Evolutionary conservation across 2,113 vertebrate species (phyloP).

Genomic region (Apeltes quadracus): DNA sequence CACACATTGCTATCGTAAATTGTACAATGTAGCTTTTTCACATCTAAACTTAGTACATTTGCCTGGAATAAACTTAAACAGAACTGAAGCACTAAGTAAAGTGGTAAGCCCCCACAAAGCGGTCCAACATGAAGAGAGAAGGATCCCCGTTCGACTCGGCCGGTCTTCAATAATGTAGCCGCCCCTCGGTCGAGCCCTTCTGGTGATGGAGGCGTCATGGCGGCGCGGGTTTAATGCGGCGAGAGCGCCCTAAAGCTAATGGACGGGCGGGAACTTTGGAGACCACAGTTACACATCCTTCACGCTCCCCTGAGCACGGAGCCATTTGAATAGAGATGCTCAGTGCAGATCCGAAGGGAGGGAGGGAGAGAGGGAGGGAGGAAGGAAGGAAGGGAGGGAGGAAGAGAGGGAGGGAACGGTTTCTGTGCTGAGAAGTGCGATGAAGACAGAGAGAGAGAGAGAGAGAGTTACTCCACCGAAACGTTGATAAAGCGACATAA

Average conservation of each 20-base stretch:
- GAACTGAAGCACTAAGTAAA: background rate
- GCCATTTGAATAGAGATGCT: conserved; percentile 52
- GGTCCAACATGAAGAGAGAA: background rate
- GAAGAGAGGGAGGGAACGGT: background rate
- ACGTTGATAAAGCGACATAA: conserved; percentile 10
- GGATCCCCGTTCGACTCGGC: conserved; percentile 14
- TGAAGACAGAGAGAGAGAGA: background rate
- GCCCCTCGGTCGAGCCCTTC: conserved; percentile 24
- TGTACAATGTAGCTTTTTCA: background rate
- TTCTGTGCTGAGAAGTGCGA: background rate
- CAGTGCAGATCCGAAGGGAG: conserved; percentile 19
- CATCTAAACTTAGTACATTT: background rate
- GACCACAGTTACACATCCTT: conserved; percentile 43
- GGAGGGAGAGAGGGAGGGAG: background rate
- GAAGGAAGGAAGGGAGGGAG: background rate
- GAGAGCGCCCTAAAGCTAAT: conserved; percentile 44
- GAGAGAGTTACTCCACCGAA: background rate
- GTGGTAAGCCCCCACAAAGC: background rate
- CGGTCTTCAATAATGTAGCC: conserved; percentile 37
- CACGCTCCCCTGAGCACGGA: conserved; percentile 38
- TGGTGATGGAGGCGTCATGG: conserved; percentile 29
- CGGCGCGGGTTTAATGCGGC: conserved; percentile 34
- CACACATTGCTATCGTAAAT: background rate
- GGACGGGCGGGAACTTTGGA: conserved; percentile 30
- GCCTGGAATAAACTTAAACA: too few species aligned